These are phyloP conservation scores for Anguilla obscura DNA, from an alignment of 2,797 vertebrate genomes.

Conservation along the genomic window DNA sequence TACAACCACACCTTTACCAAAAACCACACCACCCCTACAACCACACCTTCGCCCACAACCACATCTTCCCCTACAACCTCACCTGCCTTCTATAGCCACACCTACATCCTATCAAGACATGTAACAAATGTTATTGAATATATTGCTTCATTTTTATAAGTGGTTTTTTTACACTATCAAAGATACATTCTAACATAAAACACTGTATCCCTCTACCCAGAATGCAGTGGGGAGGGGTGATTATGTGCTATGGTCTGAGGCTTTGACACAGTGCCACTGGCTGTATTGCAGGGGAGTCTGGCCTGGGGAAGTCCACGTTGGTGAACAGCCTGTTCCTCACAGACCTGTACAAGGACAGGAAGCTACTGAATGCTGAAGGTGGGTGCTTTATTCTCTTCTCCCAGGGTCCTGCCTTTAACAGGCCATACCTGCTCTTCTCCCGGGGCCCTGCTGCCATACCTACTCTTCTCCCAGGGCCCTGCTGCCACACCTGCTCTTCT, in stretches of 20 bases:
- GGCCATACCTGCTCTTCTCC: not conserved
- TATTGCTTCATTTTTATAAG: not conserved
- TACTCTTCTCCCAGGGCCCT: too few relatives aligned
- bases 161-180: too few relatives aligned
- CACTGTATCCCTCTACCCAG: not conserved
- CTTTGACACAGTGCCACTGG: not conserved
- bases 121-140: not conserved
- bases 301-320: constrained; percentile 80
- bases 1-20: too few relatives aligned
- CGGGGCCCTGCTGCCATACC: not conserved
- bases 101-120: too few relatives aligned
- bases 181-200: not conserved
- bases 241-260: constrained; percentile 20
- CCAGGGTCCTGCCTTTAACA: too few relatives aligned
- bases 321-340: constrained; percentile 83
- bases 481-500: not conserved
- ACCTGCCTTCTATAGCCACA: not conserved
- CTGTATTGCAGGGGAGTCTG: constrained; percentile 73
- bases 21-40: too few relatives aligned
- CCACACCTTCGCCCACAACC: too few relatives aligned
- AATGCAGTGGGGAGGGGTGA: not conserved
- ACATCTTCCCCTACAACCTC: too few relatives aligned
- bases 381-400: constrained; percentile 38
- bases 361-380: constrained; percentile 81
- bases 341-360: constrained; percentile 83